phyloP scores from a whole-genome alignment of 2,888 invertebrate species.

The Dryobotodes eremita region DNA sequence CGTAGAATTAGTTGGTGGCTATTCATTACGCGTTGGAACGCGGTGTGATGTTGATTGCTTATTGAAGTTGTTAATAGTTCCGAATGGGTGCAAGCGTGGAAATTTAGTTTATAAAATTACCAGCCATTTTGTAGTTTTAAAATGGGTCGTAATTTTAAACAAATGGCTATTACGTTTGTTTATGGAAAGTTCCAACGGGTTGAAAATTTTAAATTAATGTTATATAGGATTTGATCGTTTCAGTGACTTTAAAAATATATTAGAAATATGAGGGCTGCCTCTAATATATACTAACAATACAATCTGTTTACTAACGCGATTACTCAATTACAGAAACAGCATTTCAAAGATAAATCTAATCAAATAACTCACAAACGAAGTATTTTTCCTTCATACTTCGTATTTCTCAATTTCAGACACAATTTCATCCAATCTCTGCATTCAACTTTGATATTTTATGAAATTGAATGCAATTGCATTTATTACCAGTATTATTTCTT shows the following conservation, averaged over 20 bases:
- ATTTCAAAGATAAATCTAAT: constrained; percentile 17
- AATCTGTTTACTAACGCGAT: not conserved
- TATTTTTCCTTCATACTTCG: constrained; percentile 15
- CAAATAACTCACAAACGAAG: constrained; percentile 18
- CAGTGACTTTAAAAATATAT: not conserved
- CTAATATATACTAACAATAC: not conserved
- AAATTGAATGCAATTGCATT: constrained; percentile 56
- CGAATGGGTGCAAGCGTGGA: constrained; percentile 68
- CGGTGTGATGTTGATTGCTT: constrained; percentile 83
- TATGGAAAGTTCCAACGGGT: constrained; percentile 16
- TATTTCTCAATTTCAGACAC: constrained; percentile 31
- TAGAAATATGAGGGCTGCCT: no score
- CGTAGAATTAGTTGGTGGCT: constrained; percentile 82
- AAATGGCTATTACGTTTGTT: constrained; percentile 22
- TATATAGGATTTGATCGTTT: not conserved
- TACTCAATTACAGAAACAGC: constrained; percentile 1
- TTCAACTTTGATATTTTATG: constrained; percentile 51
- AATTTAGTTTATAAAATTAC: constrained; percentile 65
- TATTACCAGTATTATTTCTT: constrained; percentile 43
- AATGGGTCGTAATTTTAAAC: constrained; percentile 33
- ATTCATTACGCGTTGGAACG: constrained; percentile 81
- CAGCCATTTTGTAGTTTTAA: constrained; percentile 50
- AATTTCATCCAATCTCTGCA: constrained; percentile 20
- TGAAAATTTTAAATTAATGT: constrained; percentile 8
- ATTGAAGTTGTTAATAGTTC: constrained; percentile 82